Evolutionary conservation across 2,113 vertebrate genomes (phyloP).

Genomic region (Setophaga petechia): DNA sequence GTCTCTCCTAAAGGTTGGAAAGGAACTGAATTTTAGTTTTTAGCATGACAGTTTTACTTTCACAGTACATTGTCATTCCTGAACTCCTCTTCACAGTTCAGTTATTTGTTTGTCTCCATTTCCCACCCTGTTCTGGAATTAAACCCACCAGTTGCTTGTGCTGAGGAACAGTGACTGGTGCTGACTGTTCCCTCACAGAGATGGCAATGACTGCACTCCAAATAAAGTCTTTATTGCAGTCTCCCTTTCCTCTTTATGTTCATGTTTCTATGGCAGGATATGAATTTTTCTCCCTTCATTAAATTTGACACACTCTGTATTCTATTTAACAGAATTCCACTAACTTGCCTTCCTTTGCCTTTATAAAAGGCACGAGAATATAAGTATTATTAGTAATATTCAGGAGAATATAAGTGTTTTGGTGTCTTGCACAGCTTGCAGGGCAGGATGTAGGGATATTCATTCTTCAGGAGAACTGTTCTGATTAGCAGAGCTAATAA

Average conservation of each 20-base stretch:
- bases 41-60: neutral
- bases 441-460: neutral
- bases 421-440: neutral
- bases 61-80: neutral
- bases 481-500: neutral
- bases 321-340: neutral
- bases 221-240: neutral
- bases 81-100: neutral
- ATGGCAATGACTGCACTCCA: neutral
- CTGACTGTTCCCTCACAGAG: rapidly evolving
- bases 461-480: neutral
- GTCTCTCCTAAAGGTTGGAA: neutral
- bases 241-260: neutral
- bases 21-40: neutral
- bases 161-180: rapidly evolving
- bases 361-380: neutral
- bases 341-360: neutral
- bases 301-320: neutral
- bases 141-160: neutral
- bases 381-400: neutral
- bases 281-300: neutral
- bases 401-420: neutral
- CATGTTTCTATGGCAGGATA: neutral
- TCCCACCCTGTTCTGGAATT: neutral
- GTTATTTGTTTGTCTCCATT: neutral